Base-by-base conservation (phyloP, 2,888 invertebrate genomes). In the Miltochrista miniata region DNA sequence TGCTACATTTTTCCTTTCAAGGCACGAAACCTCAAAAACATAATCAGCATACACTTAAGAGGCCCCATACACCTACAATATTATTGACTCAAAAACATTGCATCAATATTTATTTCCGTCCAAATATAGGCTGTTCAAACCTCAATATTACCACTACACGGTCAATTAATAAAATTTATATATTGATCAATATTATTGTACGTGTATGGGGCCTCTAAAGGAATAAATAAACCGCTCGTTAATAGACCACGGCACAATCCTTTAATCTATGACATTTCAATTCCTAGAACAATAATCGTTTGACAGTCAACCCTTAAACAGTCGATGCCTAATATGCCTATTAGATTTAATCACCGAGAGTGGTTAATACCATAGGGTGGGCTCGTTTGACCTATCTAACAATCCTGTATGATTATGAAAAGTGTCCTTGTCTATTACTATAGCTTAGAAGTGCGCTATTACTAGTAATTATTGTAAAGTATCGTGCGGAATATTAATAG, bases 341-440 rank as follows among this genome's bases (percentile, higher is more conserved):
- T 72, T 70, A 68, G 50, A 58, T 59, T 61, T 76, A 76, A 76
- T 77, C 62, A 68, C 58, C 55, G 53, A 41, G 47, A 51, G 55
- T 39, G 31, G 51, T 54, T 50, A 50, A 49, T 62, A 54, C 36
- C 38, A 12, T 18, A 15, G 34, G 37, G 36, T 31, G 61, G 56
- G 51, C 46, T 31, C 39, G 15, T 52, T 65, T 55, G 67, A 63
- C 48, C 30, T 48, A 44, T 35, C 61, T 75, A 77, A 81, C 76
- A 65, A 61, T 48, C 58, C 51, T 68, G 71, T 76, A 67, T 70
- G 71, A 76, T 81, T 80, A 78, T 68, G 57, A 72, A 74, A 73
- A 74, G 71, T 74, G 74, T 74, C 70, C 68, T 72, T 51, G 59
- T 72, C 38, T 15, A 74, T 75, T 72, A 70, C 54, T 49, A 48